Conservation (phyloP, 2,797 vertebrate genomes). For the Staurois parvus region DNA sequence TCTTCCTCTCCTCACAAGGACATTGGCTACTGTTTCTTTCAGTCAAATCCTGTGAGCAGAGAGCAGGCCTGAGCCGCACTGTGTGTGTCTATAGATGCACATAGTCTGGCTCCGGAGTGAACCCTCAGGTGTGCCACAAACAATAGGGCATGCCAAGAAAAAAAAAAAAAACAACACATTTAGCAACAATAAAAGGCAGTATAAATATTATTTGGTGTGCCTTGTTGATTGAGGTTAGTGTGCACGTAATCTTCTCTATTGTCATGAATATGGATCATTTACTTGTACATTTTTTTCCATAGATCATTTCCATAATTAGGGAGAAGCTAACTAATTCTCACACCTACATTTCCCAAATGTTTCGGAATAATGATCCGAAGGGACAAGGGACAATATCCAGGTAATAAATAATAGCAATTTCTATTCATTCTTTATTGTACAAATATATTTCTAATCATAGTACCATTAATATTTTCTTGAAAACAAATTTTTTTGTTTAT, state of each 20-base stretch:
- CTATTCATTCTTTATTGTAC: neutral
- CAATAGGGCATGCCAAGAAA: too few relatives aligned
- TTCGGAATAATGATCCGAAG: conserved; percentile 61
- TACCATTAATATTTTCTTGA: neutral
- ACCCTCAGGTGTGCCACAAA: too few relatives aligned
- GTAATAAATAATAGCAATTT: conserved; percentile 37
- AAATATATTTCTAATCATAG: neutral
- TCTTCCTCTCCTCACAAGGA: too few relatives aligned
- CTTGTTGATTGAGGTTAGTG: neutral
- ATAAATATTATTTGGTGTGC: neutral
- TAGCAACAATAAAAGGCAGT: too few relatives aligned
- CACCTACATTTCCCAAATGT: conserved; percentile 55
- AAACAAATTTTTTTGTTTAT: neutral
- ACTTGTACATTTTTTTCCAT: neutral
- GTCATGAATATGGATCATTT: neutral
- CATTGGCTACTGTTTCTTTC: too few relatives aligned
- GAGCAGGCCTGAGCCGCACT: too few relatives aligned
- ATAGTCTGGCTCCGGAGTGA: too few relatives aligned
- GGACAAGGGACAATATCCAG: conserved; percentile 60
- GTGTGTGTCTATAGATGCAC: too few relatives aligned
- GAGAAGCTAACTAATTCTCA: conserved; percentile 57
- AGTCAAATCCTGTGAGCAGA: too few relatives aligned
- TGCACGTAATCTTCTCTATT: neutral
- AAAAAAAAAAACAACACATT: too few relatives aligned
- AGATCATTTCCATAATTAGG: conserved; percentile 53